Evolutionary conservation across 2,113 vertebrate species (phyloP), one percentile per base, ranked within the genome.

Genomic region (Caranx ignobilis): DNA sequence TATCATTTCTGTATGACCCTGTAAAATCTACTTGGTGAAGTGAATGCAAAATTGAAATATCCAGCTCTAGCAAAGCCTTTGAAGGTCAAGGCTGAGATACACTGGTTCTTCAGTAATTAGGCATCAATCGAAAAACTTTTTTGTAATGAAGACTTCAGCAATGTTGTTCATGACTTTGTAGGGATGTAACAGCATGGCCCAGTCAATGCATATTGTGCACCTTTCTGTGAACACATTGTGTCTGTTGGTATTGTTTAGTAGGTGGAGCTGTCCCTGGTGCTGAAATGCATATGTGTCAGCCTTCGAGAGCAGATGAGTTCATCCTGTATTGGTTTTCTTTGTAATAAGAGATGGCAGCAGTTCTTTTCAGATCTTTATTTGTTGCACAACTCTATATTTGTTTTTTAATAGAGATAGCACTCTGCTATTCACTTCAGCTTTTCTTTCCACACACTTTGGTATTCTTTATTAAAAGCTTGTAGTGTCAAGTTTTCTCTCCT

Each of bases 251-350:
- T 11, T 63, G 31, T 70, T 21, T 55, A 48, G 7, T 32, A 13
- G 16, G 4, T n/a, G 15, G 21, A 15, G 16, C 37, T 32, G 10
- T 63, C 32, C 31, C 5, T 52, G 60, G 35, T 64, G 37, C 26
- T 64, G 21, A 74, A 63, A n/a, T 50, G 19, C 56, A 34, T 26
- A 41, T n/a, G 54, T 52, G 62, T 73, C 34, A 18, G 15, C 32
- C 19, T 52, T 31, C 11, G 19, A 43, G 32, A 18, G 69, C 21
- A 50, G 15, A 16, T 41, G n/a, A 10, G n/a, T 21, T 75, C 48
- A 8, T 69, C 31, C 56, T 61, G 34, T 61, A 26, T 10, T 35
- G 21, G 6, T 32, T 64, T 63, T 63, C 15, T 52, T 60, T 45
- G 75, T 31, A 48, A 50, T 61, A 57, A 60, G 16, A 59, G 19